phyloP scores from a whole-genome alignment of 2,113 vertebrate genomes.

The Ahaetulla prasina region DNA sequence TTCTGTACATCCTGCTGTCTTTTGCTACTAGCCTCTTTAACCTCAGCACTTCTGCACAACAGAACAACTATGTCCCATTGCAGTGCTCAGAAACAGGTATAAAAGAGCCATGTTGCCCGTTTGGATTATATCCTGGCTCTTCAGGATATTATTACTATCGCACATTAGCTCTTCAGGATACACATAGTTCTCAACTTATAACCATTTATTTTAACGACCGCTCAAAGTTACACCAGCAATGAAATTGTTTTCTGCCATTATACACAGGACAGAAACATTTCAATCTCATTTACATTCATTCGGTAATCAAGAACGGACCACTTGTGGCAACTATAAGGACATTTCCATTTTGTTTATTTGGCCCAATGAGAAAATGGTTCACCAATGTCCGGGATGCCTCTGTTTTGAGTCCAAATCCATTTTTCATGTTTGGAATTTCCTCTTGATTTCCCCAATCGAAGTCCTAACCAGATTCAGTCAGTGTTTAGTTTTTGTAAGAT shows the following conservation, averaged over 20 bases:
- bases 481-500: not conserved
- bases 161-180: not conserved
- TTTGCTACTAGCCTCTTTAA: constrained; percentile 36
- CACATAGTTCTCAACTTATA: not conserved
- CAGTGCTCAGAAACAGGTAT: constrained; percentile 3
- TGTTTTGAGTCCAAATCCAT: not conserved
- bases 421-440: not conserved
- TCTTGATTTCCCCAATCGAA: not conserved
- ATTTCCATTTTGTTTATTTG: not conserved
- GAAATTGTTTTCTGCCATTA: not conserved
- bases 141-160: constrained; percentile 7
- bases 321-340: not conserved
- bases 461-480: not conserved
- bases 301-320: not conserved
- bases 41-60: constrained; percentile 6
- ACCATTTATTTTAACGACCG: not conserved
- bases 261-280: not conserved
- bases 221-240: not conserved
- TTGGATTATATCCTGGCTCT: constrained; percentile 15
- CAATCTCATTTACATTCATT: not conserved
- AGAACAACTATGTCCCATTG: constrained; percentile 23
- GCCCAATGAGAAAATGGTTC: not conserved
- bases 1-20: constrained; percentile 33
- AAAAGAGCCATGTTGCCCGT: constrained; percentile 14
- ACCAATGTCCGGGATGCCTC: not conserved